Percentiles rank a stretch among this genome's conserved stretches.
phyloP scores from a whole-genome alignment of 2,113 vertebrate species.

The Pampusana beccarii region DNA sequence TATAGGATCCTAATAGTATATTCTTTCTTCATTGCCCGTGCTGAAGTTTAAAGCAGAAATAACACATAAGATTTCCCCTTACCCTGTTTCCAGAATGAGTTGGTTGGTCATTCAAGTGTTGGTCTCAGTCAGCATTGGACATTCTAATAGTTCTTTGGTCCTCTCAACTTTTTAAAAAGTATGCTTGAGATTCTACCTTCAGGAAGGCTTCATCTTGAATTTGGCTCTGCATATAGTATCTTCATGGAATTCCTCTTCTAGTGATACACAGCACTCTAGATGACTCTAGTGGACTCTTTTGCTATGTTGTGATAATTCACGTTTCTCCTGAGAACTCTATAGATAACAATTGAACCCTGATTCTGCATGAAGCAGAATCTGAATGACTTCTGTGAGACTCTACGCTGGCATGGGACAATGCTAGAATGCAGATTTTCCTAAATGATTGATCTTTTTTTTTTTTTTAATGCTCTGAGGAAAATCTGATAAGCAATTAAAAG shows the following conservation, averaged over 20 bases:
- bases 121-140: neutral
- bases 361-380: neutral
- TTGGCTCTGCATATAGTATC: neutral
- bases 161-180: neutral
- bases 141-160: neutral
- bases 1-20: neutral
- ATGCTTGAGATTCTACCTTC: neutral
- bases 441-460: neutral
- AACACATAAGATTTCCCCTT: neutral
- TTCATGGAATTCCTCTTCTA: neutral
- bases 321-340: neutral
- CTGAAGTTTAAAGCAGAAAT: neutral
- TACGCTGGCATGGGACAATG: neutral
- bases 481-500: neutral
- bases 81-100: neutral
- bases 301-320: neutral
- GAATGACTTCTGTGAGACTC: too few species aligned
- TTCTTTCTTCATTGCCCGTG: neutral
- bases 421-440: neutral
- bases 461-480: neutral
- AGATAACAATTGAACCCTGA: neutral
- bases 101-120: neutral
- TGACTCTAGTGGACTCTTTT: neutral
- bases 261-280: accelerated
- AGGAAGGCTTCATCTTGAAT: neutral